These are phyloP conservation scores for Anarsia innoxiella DNA, from an alignment of 2,888 invertebrate genomes.

Conservation along the genomic window DNA sequence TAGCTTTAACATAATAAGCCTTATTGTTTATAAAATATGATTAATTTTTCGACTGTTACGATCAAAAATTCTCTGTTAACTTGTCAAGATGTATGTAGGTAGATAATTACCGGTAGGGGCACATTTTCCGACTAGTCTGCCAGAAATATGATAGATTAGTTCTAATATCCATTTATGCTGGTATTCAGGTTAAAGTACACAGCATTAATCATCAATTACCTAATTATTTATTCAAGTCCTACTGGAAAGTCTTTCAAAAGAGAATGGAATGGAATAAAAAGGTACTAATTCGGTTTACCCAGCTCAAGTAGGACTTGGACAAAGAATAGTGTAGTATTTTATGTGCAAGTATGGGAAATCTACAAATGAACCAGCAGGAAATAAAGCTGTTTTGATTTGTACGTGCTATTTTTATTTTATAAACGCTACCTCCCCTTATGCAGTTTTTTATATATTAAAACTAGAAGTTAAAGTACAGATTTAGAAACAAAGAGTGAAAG, in stretches of 20 bases:
- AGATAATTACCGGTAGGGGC: constrained; percentile 9
- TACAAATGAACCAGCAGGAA: constrained; percentile 62
- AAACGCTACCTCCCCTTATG: too few relatives aligned
- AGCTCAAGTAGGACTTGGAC: constrained; percentile 29
- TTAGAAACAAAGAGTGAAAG: too few relatives aligned
- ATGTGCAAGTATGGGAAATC: constrained; percentile 56
- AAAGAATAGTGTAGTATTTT: constrained; percentile 47
- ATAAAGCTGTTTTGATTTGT: constrained; percentile 74
- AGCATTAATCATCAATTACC: constrained; percentile 31
- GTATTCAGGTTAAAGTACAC: constrained; percentile 31
- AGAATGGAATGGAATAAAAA: constrained; percentile 19
- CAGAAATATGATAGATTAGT: constrained; percentile 3
- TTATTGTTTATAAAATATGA: too few relatives aligned
- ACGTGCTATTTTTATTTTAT: constrained; percentile 50
- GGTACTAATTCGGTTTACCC: constrained; percentile 18
- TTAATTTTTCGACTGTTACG: too few relatives aligned
- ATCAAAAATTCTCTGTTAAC: not conserved
- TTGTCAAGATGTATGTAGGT: too few relatives aligned
- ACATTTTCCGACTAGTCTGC: constrained; percentile 10
- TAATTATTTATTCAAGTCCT: constrained; percentile 35
- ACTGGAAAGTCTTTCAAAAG: constrained; percentile 32
- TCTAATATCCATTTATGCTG: constrained; percentile 18
- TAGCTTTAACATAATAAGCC: too few relatives aligned
- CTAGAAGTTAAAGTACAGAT: too few relatives aligned
- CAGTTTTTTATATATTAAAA: too few relatives aligned